Percentiles rank a stretch among this genome's conserved stretches.
These are phyloP conservation scores for Tenthredo amoena DNA, from an alignment of 2,888 invertebrate species.

Conservation along the genomic window DNA sequence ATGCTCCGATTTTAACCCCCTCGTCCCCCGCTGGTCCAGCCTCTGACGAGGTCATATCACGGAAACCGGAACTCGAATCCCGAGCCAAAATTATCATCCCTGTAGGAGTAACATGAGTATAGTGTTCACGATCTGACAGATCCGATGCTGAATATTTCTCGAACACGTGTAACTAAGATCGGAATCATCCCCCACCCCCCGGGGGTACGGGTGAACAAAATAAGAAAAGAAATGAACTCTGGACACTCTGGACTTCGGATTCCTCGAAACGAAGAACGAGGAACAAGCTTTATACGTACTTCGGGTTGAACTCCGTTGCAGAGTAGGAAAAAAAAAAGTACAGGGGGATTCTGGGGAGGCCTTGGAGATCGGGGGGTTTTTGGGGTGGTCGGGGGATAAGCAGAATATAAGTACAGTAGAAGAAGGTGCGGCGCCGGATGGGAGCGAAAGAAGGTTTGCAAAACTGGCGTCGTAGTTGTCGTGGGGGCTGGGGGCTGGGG, in stretches of 20 bases:
- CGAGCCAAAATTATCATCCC: not conserved
- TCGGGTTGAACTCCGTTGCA: not conserved
- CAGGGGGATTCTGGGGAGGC: not conserved
- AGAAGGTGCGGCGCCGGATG: not conserved
- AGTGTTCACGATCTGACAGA: not conserved
- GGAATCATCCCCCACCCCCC: not conserved
- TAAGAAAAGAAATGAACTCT: not conserved
- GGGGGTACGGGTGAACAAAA: not conserved
- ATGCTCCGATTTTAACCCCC: not conserved
- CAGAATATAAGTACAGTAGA: not conserved
- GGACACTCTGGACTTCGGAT: not conserved
- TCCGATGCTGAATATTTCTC: not conserved
- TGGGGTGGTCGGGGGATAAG: not conserved
- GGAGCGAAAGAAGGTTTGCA: constrained; percentile 28
- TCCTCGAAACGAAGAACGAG: not conserved
- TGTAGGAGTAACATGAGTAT: not conserved
- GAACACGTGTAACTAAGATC: not conserved
- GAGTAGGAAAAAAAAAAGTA: not conserved
- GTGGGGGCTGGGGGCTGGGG: constrained; percentile 56
- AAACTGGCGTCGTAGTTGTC: constrained; percentile 8
- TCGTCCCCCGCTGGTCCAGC: not conserved
- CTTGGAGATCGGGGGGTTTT: too few species aligned
- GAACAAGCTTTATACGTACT: not conserved
- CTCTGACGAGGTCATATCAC: not conserved
- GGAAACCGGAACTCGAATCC: not conserved